Percentiles rank a stretch among this genome's conserved stretches.
phyloP scores from a whole-genome alignment of 2,888 invertebrate species.

The Mimachlamys varia region DNA sequence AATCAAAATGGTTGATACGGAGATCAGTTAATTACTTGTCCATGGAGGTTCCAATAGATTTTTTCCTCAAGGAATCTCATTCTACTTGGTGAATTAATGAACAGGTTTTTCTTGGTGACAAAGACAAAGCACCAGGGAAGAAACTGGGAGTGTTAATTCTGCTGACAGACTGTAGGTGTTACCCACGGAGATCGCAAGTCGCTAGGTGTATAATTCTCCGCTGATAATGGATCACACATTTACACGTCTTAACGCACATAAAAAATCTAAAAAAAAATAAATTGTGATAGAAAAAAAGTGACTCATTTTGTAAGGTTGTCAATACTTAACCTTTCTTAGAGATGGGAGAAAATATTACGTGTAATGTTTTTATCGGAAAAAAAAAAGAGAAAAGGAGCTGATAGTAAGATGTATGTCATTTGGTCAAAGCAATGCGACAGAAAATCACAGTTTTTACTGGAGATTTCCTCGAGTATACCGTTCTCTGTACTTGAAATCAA shows the following conservation, averaged over 20 bases:
- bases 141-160: background rate
- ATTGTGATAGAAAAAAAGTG: background rate
- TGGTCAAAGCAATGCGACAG: no score
- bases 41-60: background rate
- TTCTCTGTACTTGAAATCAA: no score
- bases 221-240: background rate
- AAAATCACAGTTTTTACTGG: no score
- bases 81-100: background rate
- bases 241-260: background rate
- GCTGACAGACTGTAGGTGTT: background rate
- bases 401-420: no score
- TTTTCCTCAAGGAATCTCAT: background rate
- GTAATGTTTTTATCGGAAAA: no score
- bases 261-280: background rate
- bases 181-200: background rate
- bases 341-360: no score
- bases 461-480: no score
- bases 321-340: background rate
- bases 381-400: no score
- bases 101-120: background rate
- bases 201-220: background rate
- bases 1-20: background rate
- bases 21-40: background rate
- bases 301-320: background rate
- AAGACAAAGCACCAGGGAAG: background rate